phyloP scores from a whole-genome alignment of 1,140 invertebrate genomes.

The Colletes latitarsis region DNA sequence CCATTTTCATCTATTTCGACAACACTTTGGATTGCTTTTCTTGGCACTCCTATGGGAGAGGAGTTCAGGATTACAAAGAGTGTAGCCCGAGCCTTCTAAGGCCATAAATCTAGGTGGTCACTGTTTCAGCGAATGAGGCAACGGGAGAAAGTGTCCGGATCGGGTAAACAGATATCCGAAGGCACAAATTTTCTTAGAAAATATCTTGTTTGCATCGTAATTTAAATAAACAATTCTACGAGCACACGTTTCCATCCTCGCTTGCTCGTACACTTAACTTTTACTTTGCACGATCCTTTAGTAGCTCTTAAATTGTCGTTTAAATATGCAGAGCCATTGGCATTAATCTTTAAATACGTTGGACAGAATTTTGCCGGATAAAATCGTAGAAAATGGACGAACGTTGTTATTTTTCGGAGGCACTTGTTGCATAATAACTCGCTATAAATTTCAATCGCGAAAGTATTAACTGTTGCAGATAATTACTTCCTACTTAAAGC shows the following conservation, averaged over 20 bases:
- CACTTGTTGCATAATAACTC: not conserved
- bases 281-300: too few relatives aligned
- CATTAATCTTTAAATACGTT: too few relatives aligned
- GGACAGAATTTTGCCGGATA: too few relatives aligned
- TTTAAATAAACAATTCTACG: not conserved
- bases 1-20: too few relatives aligned
- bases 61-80: not conserved
- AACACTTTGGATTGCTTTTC: too few relatives aligned
- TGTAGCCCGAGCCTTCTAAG: too few relatives aligned
- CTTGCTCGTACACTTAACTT: too few relatives aligned
- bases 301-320: too few relatives aligned
- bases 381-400: too few relatives aligned
- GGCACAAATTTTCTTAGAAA: conserved; percentile 3
- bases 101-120: too few relatives aligned
- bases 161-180: not conserved
- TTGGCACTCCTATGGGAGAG: not conserved
- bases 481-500: not conserved
- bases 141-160: not conserved
- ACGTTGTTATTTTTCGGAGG: not conserved
- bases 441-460: not conserved
- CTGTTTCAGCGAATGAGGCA: not conserved
- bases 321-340: too few relatives aligned
- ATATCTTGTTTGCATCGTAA: not conserved
- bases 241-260: too few relatives aligned
- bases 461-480: not conserved